Evolutionary conservation across 2,797 vertebrate genomes (phyloP), one percentile per base, ranked within the genome.

Genomic region (Acomys russatus): DNA sequence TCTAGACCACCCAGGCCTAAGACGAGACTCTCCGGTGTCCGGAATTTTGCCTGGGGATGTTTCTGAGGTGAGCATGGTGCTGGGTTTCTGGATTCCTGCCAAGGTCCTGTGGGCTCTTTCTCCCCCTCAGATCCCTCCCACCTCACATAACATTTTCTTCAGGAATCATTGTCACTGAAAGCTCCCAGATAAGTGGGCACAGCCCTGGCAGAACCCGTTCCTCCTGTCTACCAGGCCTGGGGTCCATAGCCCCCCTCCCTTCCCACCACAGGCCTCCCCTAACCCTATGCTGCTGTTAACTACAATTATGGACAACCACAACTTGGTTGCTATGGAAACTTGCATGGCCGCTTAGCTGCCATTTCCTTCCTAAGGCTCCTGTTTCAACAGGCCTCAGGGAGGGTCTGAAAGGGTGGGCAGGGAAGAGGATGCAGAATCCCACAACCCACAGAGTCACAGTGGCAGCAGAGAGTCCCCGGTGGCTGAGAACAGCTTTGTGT

Each of bases 251-350:
- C 91, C 44, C 92, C 95, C 63, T 95, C 90, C 93, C 92, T 93
- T 77, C 93, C 80, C 94, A 87, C 96, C 86, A 94, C 95, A 44
- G 91, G 93, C 83, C 97, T 94, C 87, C 96, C 14, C 12, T 12
- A 33, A 97, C 96, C 98, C 98, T 96, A 77, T 89, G 94, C 82
- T 91, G 88, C 94, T 94, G 97, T 97, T 98, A 98, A 98, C 98
- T 98, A 97, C 98, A 98, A 98, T 98, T 98, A 98, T 71, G 59
- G 97, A 97, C 95, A 95, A 93, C 95, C 82, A 97, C 96, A 97
- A 97, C 94, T 88, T 94, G 18, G 98, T 98, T 98, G 98, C 97
- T 98, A 98, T 98, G 94, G 98, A 96, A 98, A 99, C 98, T 89
- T 0, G 18, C 59, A 4, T 33, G 70, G 66, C 0, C 96, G 90